Evolutionary conservation across 2,888 invertebrate species (phyloP).

Genomic region (Pristionchus mayeri): DNA sequence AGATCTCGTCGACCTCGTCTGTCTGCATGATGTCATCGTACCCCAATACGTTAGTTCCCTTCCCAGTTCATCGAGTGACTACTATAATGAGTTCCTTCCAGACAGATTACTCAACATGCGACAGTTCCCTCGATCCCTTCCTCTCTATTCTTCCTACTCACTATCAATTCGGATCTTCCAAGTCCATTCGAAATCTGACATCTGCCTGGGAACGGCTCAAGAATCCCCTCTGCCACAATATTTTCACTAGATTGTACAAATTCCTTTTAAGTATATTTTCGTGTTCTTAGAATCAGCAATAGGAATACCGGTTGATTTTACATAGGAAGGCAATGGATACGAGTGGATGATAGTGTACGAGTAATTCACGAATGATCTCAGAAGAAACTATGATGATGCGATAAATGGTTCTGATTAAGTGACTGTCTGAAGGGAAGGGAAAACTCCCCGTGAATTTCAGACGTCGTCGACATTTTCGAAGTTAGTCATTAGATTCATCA

Average conservation of each 20-base stretch:
- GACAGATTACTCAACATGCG: slow-evolving; percentile 16
- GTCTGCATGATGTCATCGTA: slow-evolving; percentile 9
- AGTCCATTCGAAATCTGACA: neutral
- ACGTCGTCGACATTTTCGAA: neutral
- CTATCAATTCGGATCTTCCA: slow-evolving; percentile 11
- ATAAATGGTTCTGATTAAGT: neutral
- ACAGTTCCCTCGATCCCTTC: neutral
- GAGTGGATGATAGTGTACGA: neutral
- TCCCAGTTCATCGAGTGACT: neutral
- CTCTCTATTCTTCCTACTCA: slow-evolving; percentile 30
- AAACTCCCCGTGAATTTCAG: slow-evolving; percentile 7
- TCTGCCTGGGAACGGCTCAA: neutral
- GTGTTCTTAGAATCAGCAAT: neutral
- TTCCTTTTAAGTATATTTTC: neutral
- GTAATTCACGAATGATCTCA: neutral
- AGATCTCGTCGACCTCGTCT: neutral
- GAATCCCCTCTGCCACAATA: neutral
- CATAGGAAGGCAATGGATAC: neutral
- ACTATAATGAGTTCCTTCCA: neutral
- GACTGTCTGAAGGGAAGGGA: neutral
- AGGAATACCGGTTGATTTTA: too few relatives aligned
- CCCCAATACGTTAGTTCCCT: slow-evolving; percentile 7
- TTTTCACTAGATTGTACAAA: neutral
- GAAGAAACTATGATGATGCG: neutral
- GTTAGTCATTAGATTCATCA: neutral